Percentiles rank a stretch among this genome's conserved stretches.
phyloP scores from a whole-genome alignment of 2,113 vertebrate species.

The Nothoprocta pentlandii region DNA sequence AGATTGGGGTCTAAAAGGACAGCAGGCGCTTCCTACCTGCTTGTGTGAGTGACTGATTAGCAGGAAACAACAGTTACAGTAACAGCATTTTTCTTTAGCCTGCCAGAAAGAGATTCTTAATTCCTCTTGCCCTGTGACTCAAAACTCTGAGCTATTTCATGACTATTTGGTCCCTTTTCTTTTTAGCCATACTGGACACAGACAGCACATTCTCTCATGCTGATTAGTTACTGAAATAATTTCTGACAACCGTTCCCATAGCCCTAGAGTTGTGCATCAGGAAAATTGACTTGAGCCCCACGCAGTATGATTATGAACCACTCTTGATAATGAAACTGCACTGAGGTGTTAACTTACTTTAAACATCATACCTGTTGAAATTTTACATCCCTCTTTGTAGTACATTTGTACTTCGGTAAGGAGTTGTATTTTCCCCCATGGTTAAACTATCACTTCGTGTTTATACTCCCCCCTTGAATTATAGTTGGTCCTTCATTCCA shows the following conservation, averaged over 20 bases:
- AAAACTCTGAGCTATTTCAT: neutral
- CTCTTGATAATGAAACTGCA: slow-evolving; percentile 71
- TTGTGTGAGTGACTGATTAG: neutral
- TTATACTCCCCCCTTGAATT: slow-evolving; percentile 66
- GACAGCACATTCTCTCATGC: slow-evolving; percentile 22
- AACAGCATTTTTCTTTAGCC: neutral
- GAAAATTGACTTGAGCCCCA: slow-evolving; percentile 58
- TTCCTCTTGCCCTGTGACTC: slow-evolving; percentile 22
- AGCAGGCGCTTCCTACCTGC: neutral
- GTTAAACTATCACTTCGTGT: slow-evolving; percentile 64
- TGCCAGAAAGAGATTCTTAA: slow-evolving; percentile 1
- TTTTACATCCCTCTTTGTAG: slow-evolving; percentile 71
- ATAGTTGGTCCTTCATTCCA: slow-evolving; percentile 82
- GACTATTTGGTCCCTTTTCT: slow-evolving; percentile 33
- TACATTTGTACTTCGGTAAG: slow-evolving; percentile 63
- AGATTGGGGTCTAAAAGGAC: neutral
- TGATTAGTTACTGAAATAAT: slow-evolving; percentile 35
- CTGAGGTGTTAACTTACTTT: slow-evolving; percentile 66
- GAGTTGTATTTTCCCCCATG: slow-evolving; percentile 55
- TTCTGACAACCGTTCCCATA: slow-evolving; percentile 38
- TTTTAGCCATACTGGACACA: slow-evolving; percentile 39
- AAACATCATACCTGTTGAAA: slow-evolving; percentile 31
- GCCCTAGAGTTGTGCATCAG: slow-evolving; percentile 46
- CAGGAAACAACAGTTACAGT: neutral
- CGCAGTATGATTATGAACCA: slow-evolving; percentile 61